phyloP scores from a whole-genome alignment of 2,797 vertebrate genomes.

The Sibirionetta formosa region DNA sequence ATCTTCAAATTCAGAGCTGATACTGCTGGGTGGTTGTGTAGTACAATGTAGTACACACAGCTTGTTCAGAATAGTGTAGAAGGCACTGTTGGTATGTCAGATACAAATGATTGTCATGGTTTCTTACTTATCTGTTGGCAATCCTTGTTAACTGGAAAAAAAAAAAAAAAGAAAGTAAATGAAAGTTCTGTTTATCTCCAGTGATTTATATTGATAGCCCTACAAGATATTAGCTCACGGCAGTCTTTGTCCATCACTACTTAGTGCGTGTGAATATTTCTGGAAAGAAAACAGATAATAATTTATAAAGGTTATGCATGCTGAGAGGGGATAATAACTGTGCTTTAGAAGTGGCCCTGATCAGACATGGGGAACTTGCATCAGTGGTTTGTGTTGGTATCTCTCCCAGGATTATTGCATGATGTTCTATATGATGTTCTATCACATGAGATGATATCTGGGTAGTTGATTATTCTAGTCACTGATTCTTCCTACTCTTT shows the following conservation, averaged over 20 bases:
- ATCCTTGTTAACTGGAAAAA: background rate
- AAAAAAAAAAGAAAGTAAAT: background rate
- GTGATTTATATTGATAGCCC: background rate
- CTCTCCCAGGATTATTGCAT: background rate
- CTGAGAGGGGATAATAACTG: background rate
- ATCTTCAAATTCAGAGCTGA: background rate
- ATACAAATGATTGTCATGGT: background rate
- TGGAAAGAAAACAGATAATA: background rate
- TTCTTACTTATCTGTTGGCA: background rate
- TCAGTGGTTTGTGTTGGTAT: rapidly evolving
- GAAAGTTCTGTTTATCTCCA: background rate
- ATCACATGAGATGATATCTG: rapidly evolving
- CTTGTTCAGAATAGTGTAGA: background rate
- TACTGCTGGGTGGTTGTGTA: background rate
- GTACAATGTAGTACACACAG: rapidly evolving
- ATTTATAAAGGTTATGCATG: background rate
- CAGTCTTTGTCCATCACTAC: background rate
- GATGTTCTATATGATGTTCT: background rate
- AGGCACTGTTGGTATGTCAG: background rate
- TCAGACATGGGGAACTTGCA: background rate
- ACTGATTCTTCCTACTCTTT: background rate
- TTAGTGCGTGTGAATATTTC: background rate
- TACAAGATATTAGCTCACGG: background rate
- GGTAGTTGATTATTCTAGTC: background rate
- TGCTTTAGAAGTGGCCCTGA: background rate